phyloP scores from a whole-genome alignment of 2,797 vertebrate genomes.

The Agapornis canus region DNA sequence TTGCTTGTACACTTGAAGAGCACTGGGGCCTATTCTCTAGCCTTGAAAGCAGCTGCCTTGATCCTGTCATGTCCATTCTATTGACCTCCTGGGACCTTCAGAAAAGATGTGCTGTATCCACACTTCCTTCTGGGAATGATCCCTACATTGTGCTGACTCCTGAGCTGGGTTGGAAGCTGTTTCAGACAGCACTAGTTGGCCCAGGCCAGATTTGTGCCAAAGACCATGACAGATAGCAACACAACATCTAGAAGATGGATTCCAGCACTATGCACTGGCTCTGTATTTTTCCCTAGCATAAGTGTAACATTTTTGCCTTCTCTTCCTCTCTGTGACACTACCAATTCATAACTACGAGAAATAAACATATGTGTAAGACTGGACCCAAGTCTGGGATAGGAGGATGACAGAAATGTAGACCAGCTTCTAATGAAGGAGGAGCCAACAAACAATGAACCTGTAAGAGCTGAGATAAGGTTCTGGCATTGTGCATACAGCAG shows the following conservation, averaged over 20 bases:
- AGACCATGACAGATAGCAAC: fast-evolving
- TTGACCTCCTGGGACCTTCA: not conserved
- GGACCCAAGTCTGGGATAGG: not conserved
- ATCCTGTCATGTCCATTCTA: not conserved
- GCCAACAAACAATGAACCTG: not conserved
- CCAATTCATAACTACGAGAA: not conserved
- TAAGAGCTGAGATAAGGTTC: not conserved
- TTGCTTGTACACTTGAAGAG: not conserved
- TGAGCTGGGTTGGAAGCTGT: not conserved
- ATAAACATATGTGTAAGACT: not conserved
- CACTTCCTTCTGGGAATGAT: not conserved
- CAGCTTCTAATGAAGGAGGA: not conserved
- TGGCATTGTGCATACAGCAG: not conserved
- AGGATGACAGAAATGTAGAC: not conserved
- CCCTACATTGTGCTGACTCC: not conserved
- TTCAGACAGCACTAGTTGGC: not conserved
- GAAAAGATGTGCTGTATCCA: not conserved
- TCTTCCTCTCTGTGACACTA: not conserved
- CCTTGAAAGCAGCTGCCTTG: not conserved
- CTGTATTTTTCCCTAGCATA: not conserved
- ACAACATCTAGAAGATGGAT: not conserved
- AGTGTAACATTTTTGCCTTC: not conserved
- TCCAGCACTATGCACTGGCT: not conserved
- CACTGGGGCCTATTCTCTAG: not conserved
- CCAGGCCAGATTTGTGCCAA: not conserved